Conservation (phyloP, 2,113 vertebrate species). For the Eurypyga helias region DNA sequence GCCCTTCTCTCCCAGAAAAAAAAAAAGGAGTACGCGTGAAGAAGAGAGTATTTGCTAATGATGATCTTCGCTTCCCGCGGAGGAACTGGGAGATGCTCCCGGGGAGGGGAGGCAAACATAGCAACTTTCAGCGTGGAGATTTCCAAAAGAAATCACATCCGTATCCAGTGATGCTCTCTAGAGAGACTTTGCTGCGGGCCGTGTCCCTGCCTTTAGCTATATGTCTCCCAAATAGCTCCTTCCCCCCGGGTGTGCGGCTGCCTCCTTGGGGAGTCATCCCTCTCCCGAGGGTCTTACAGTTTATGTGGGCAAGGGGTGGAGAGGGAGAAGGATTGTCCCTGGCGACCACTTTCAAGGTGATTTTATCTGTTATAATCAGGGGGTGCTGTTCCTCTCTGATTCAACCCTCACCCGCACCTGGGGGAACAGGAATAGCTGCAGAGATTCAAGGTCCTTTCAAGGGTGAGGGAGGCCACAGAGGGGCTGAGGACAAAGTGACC, state of each 20-base stretch:
- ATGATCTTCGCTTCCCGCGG: neutral
- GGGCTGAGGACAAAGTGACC: fast-evolving
- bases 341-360: fast-evolving
- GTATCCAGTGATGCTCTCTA: neutral
- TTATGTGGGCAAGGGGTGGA: neutral
- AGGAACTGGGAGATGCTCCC: neutral
- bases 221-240: fast-evolving
- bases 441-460: neutral
- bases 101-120: neutral
- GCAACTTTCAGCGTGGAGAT: neutral
- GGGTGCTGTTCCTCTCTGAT: fast-evolving
- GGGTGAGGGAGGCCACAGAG: neutral
- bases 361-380: fast-evolving
- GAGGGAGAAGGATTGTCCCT: fast-evolving
- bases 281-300: neutral
- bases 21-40: too few relatives aligned
- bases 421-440: neutral
- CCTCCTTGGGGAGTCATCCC: fast-evolving
- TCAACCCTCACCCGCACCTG: neutral
- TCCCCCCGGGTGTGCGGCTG: fast-evolving
- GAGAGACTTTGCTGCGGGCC: neutral
- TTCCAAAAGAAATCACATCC: neutral
- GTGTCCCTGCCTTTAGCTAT: neutral
- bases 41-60: neutral
- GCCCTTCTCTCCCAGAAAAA: neutral